Base-by-base conservation (phyloP, 2,113 vertebrate species). In the Epinephelus moara region DNA sequence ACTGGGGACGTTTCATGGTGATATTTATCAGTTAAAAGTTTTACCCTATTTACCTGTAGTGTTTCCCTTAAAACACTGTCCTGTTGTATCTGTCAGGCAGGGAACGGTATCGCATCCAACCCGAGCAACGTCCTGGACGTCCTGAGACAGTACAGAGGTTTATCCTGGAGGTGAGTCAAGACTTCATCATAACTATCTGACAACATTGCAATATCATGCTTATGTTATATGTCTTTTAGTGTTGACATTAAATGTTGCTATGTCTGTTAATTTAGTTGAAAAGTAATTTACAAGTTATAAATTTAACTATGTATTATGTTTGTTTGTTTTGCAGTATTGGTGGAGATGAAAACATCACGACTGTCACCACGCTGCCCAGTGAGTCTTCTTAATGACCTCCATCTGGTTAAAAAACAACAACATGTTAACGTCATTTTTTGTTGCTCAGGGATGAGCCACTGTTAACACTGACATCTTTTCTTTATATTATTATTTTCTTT, bases 351-450 rank as follows among this genome's bases (percentile, higher is more conserved):
- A 95, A 93, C 6, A 93, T 99, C 80, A 93, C 94, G 27, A 95
- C 77, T 0, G 92, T 97, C 90, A 99, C 97, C 56, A 98, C 97
- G 70, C 94, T 99, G 72, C 96, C 98, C 25, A 99, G 98, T 99
- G 91, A 96, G 97, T 97, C 59, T 25, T 63, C 27, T 14, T 59
- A 3, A 75, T 25, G 9, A 53, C 8, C n/a, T 62, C 1, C 4
- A 21, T 25, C 21, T 10, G 21, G 23, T 42, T 76, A 2, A 61
- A 55, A 73, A 27, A 33, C 27, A 25, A 49, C 1, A 9, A 37
- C 33, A 37, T 47, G 17, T 37, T 64, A 7, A 68, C 13, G 13
- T 12, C 4, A 11, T 6, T 59, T 17, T 23, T 18, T 69, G 12
- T 40, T 55, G 14, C 15, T 72, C 4, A 59, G 12, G 3, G 50